Evolutionary conservation across 2,113 vertebrate species (phyloP).

Genomic region (Hepsetus odoe): DNA sequence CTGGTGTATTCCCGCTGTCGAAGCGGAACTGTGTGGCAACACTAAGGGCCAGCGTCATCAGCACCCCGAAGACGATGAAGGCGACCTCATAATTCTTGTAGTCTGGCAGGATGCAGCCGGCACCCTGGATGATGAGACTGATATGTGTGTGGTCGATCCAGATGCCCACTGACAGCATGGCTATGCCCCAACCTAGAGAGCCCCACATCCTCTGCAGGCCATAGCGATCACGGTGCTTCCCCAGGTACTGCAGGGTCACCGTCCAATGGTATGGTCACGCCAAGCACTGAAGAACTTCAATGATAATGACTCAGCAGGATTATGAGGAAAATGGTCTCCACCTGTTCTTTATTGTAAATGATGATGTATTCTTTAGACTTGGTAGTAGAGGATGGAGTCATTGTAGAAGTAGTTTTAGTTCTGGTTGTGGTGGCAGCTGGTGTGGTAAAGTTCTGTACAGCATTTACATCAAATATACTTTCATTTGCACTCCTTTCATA

Average conservation of each 20-base stretch:
- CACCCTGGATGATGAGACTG: conserved; percentile 70
- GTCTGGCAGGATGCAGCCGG: conserved; percentile 81
- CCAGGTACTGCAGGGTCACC: conserved; percentile 91
- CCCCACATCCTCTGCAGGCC: conserved; percentile 99
- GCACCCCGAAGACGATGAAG: conserved; percentile 92
- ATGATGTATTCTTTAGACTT: conserved; percentile 53
- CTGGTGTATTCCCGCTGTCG: conserved; percentile 72
- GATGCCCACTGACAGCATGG: conserved; percentile 95
- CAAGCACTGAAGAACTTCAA: conserved; percentile 97
- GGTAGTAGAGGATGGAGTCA: not conserved
- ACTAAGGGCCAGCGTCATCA: conserved; percentile 88
- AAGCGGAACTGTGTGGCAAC: conserved; percentile 95
- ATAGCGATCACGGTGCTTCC: conserved; percentile 90
- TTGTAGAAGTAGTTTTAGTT: conserved; percentile 1
- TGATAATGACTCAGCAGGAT: conserved; percentile 93
- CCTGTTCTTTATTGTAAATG: conserved; percentile 79
- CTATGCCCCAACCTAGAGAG: conserved; percentile 94
- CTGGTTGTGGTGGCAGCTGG: not conserved
- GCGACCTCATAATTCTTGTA: conserved; percentile 93
- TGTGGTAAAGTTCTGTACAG: conserved; percentile 13
- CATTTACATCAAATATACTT: conserved; percentile 8
- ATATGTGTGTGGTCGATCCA: conserved; percentile 92
- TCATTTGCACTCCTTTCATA: conserved; percentile 36
- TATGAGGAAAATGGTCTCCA: conserved; percentile 90
- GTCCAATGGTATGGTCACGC: conserved; percentile 98